Evolutionary conservation across 2,113 vertebrate species (phyloP).

Genomic region (Triplophysa tibetana): DNA sequence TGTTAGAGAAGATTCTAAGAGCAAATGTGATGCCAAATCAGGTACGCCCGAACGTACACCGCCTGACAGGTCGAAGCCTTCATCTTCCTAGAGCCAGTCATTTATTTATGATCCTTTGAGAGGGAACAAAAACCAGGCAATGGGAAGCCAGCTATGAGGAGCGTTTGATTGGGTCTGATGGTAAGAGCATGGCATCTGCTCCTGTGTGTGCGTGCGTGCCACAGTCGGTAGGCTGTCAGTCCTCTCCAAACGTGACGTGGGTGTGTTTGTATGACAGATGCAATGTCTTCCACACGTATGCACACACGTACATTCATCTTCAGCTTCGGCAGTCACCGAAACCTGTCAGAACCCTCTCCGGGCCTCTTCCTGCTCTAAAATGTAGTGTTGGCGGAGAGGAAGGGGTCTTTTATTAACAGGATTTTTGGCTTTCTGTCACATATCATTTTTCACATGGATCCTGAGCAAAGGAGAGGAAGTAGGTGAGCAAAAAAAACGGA

Average conservation of each 20-base stretch:
- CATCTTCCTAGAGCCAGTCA: conserved; percentile 47
- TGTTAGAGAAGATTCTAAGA: conserved; percentile 49
- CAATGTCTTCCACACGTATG: conserved; percentile 32
- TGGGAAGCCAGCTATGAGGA: conserved; percentile 42
- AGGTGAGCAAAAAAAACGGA: background rate
- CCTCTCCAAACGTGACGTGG: conserved; percentile 34
- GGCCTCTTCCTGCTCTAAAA: conserved; percentile 47
- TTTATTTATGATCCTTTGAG: conserved; percentile 56
- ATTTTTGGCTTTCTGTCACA: conserved; percentile 54
- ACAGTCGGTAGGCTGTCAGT: conserved; percentile 48
- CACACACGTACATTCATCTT: conserved; percentile 3
- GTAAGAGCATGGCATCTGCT: conserved; percentile 41
- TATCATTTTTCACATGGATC: conserved; percentile 43
- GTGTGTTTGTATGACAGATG: conserved; percentile 38
- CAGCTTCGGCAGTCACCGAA: conserved; percentile 36
- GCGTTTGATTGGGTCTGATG: conserved; percentile 45
- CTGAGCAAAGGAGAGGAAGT: conserved; percentile 16
- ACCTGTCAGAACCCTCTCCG: conserved; percentile 49
- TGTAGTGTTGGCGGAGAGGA: conserved; percentile 40
- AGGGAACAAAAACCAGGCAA: conserved; percentile 48
- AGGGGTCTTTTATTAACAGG: conserved; percentile 48
- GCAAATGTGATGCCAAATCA: conserved; percentile 50
- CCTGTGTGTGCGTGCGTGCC: background rate
- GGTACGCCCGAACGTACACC: conserved; percentile 23
- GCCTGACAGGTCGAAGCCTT: conserved; percentile 43